Conservation (phyloP, 92 coral and sea anemone genomes). For the Virgularia gustaviana region DNA sequence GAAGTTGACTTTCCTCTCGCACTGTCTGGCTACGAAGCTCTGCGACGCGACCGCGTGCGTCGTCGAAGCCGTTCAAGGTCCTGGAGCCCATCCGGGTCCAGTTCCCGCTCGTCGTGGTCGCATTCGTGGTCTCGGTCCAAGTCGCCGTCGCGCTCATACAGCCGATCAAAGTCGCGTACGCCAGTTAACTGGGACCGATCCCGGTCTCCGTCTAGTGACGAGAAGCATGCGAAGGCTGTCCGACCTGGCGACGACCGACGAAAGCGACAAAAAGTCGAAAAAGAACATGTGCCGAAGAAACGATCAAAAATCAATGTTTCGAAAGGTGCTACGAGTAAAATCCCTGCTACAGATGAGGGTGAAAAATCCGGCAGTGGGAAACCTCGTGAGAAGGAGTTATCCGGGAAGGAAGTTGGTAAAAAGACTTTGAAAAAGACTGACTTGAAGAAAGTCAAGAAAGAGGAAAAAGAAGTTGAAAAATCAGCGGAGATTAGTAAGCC, state of each 20-base stretch:
- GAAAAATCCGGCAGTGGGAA: too few species aligned
- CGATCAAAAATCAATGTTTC: not conserved
- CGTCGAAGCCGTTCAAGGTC: slow-evolving; percentile 69
- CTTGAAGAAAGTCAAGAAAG: too few species aligned
- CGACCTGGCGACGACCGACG: not conserved
- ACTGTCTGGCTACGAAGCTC: slow-evolving; percentile 67
- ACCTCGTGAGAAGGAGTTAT: too few species aligned
- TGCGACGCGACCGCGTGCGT: slow-evolving; percentile 70
- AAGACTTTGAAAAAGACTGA: too few species aligned
- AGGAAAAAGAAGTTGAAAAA: too few species aligned
- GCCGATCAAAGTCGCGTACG: slow-evolving; percentile 79
- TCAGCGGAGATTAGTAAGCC: too few species aligned
- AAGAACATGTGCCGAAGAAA: not conserved
- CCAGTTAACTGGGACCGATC: slow-evolving; percentile 98
- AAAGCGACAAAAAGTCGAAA: slow-evolving; percentile 6
- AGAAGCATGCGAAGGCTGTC: slow-evolving; percentile 1
- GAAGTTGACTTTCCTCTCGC: slow-evolving; percentile 72
- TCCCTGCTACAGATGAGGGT: too few species aligned
- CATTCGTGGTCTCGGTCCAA: slow-evolving; percentile 71
- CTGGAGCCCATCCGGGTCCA: slow-evolving; percentile 64
- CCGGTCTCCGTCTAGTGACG: slow-evolving; percentile 69
- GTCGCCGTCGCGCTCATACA: slow-evolving; percentile 63
- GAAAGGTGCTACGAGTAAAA: not conserved
- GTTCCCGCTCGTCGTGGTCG: slow-evolving; percentile 70
- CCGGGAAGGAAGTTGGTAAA: too few species aligned